Percentiles rank a stretch among this genome's conserved stretches.
These are phyloP conservation scores for Enteromius thamalakanensis DNA, from an alignment of 2,797 vertebrate species.

Conservation along the genomic window DNA sequence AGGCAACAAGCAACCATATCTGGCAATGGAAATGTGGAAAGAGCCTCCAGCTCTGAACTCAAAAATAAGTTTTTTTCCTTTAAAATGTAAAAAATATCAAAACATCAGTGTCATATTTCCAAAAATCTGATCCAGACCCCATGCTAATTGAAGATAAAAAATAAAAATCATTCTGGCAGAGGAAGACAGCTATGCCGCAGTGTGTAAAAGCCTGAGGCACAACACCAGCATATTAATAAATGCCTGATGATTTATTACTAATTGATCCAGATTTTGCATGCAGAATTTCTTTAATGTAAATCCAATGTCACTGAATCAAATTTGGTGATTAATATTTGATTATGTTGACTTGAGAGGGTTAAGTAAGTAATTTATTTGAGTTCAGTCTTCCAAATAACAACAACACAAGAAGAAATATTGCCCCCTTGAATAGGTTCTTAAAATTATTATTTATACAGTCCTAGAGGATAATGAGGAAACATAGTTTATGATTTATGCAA, in stretches of 20 bases:
- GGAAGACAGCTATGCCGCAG: neutral
- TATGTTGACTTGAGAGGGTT: neutral
- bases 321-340: neutral
- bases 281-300: neutral
- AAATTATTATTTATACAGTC: neutral
- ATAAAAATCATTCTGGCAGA: neutral
- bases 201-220: neutral
- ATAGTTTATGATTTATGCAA: neutral
- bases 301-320: neutral
- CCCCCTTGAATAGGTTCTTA: neutral
- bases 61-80: neutral
- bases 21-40: neutral
- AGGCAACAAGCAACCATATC: neutral
- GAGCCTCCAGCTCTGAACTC: neutral
- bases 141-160: neutral
- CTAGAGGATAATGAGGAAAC: neutral
- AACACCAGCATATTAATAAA: constrained; percentile 5
- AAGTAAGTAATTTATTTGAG: neutral
- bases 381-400: neutral
- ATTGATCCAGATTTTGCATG: neutral
- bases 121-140: neutral
- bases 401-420: neutral
- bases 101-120: neutral
- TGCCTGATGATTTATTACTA: neutral
- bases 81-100: neutral